Evolutionary conservation across 2,888 invertebrate species (phyloP).

Genomic region (Macrosoma leucophasiata): DNA sequence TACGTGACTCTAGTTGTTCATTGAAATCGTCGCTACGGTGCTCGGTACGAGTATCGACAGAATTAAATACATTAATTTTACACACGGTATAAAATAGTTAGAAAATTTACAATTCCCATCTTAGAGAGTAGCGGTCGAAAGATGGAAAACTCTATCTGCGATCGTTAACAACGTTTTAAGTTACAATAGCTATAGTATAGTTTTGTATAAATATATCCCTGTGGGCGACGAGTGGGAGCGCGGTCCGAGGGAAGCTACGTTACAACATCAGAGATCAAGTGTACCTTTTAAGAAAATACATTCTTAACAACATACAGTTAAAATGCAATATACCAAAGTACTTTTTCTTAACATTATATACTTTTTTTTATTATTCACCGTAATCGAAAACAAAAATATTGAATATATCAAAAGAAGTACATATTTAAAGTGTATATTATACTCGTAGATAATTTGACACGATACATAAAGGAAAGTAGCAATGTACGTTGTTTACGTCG

Average conservation of each 20-base stretch:
- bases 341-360: slow-evolving; percentile 61
- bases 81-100: slow-evolving; percentile 72
- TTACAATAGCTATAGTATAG: slow-evolving; percentile 10
- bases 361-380: slow-evolving; percentile 49
- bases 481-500: slow-evolving; percentile 15
- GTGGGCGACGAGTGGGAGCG: slow-evolving; percentile 22
- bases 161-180: slow-evolving; percentile 21
- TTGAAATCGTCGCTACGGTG: slow-evolving; percentile 42
- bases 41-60: slow-evolving; percentile 45
- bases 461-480: slow-evolving; percentile 45
- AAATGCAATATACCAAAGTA: slow-evolving; percentile 71
- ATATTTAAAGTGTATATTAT: slow-evolving; percentile 51
- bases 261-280: slow-evolving; percentile 41
- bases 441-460: slow-evolving; percentile 59
- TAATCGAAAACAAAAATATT: slow-evolving; percentile 56
- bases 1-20: slow-evolving; percentile 15
- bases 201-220: slow-evolving; percentile 27
- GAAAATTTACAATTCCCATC: slow-evolving; percentile 71
- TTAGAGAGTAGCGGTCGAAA: slow-evolving; percentile 48
- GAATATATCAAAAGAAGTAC: slow-evolving; percentile 66
- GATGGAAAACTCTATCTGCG: slow-evolving; percentile 35
- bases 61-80: slow-evolving; percentile 60
- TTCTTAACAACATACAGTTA: slow-evolving; percentile 57
- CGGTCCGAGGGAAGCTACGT: slow-evolving; percentile 31
- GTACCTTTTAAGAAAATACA: slow-evolving; percentile 51